A percentile compares a stretch with the other conserved stretches of the same genome.
Conservation (phyloP, 1,140 invertebrate genomes). For the Drosophila dunni region DNA sequence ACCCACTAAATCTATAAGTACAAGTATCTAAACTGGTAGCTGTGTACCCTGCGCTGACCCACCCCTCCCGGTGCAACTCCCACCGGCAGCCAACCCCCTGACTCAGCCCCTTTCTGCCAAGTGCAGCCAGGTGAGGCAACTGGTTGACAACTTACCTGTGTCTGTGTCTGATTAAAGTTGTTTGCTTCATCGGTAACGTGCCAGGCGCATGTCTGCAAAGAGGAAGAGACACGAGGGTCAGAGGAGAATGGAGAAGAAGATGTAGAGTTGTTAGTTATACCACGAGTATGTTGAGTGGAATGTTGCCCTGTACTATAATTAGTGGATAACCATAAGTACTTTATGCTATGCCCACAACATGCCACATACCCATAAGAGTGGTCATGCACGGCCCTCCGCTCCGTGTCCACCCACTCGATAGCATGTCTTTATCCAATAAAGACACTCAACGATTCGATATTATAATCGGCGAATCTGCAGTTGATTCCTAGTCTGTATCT, state of each 20-base stretch:
- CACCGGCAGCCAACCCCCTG: not conserved
- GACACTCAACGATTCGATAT: conserved; percentile 49
- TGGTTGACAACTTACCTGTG: conserved; percentile 77
- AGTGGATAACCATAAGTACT: conserved; percentile 63
- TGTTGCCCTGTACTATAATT: conserved; percentile 65
- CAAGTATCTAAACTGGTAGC: conserved; percentile 56
- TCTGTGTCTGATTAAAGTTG: conserved; percentile 78
- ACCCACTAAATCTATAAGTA: conserved; percentile 23
- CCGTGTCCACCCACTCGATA: conserved; percentile 48
- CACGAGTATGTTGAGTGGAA: conserved; percentile 61
- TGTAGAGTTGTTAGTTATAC: conserved; percentile 46
- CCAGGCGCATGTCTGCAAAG: conserved; percentile 73
- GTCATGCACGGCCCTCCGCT: conserved; percentile 47
- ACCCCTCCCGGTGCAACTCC: not conserved
- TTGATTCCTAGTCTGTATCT: not conserved
- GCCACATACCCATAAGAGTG: conserved; percentile 30
- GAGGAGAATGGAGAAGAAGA: conserved; percentile 14
- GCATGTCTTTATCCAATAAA: conserved; percentile 38
- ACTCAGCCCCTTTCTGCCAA: not conserved
- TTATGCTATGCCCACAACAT: conserved; percentile 34
- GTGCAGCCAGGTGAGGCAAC: conserved; percentile 9
- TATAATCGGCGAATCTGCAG: conserved; percentile 25
- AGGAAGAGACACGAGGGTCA: conserved; percentile 30
- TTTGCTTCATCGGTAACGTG: conserved; percentile 80
- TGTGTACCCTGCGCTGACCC: conserved; percentile 14